Conservation (phyloP, 2,797 vertebrate species). For the Selene dorsalis region DNA sequence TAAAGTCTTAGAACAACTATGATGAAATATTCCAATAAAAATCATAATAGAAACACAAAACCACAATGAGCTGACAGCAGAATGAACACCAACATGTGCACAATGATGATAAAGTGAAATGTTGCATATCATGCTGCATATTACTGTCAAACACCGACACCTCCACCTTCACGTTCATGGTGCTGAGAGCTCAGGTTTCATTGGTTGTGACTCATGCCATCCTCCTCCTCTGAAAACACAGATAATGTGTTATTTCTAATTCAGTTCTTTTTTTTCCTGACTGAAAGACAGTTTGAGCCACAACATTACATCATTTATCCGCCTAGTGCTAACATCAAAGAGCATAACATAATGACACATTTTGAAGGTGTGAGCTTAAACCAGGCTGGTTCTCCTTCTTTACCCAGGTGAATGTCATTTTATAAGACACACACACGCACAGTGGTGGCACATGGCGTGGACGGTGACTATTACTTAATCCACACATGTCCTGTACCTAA, state of each 20-base stretch:
- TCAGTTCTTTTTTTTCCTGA: background rate
- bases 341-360: background rate
- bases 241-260: background rate
- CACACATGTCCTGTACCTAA: background rate
- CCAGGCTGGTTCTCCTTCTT: background rate
- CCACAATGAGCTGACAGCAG: too few relatives aligned
- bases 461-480: constrained; percentile 39
- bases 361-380: background rate
- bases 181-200: background rate
- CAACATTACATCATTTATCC: background rate
- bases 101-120: too few relatives aligned
- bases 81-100: too few relatives aligned
- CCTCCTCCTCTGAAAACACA: background rate
- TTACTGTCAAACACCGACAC: background rate
- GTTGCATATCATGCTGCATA: background rate
- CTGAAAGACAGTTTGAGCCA: background rate
- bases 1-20: background rate
- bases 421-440: background rate
- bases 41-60: too few relatives aligned
- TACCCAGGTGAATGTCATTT: background rate
- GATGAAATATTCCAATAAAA: too few relatives aligned
- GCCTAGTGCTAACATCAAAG: background rate
- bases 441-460: background rate
- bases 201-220: background rate
- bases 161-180: background rate